These are phyloP conservation scores for Hoplodrina ambigua DNA, from an alignment of 2,888 invertebrate genomes.

Conservation along the genomic window DNA sequence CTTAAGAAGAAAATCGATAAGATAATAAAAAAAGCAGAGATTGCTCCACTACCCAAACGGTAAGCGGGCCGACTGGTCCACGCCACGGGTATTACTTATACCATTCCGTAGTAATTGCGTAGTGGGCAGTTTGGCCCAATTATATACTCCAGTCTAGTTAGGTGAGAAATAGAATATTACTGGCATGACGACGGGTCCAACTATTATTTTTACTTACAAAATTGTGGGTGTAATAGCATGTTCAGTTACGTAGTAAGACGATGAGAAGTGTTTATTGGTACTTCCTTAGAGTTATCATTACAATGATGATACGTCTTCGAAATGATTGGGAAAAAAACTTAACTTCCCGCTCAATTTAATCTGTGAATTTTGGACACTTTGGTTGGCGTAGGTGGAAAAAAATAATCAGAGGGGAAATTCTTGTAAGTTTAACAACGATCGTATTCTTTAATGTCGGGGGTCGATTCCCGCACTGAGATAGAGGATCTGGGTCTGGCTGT, in stretches of 20 bases:
- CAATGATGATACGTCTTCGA: conserved; percentile 26
- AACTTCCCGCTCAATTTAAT: not conserved
- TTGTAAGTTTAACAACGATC: too few species aligned
- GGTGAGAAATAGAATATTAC: conserved; percentile 68
- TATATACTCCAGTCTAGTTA: conserved; percentile 70
- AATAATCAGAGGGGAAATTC: too few species aligned
- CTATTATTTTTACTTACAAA: conserved; percentile 59
- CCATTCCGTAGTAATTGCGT: conserved; percentile 79
- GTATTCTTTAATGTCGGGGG: too few species aligned
- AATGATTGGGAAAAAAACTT: conserved; percentile 6
- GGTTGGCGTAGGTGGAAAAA: not conserved
- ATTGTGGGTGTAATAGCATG: conserved; percentile 57
- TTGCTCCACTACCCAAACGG: conserved; percentile 61
- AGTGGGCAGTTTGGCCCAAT: conserved; percentile 70
- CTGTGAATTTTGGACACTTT: not conserved
- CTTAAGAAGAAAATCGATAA: conserved; percentile 47
- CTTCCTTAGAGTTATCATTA: conserved; percentile 35
- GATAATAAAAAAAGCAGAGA: conserved; percentile 54
- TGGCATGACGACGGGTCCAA: conserved; percentile 50
- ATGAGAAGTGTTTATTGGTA: conserved; percentile 54
- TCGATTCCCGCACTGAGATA: too few species aligned
- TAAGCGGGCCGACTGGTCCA: conserved; percentile 61
- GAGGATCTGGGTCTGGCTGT: too few species aligned
- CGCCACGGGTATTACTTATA: conserved; percentile 65
- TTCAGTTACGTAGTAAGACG: conserved; percentile 43